Base-by-base conservation (phyloP, 2,797 vertebrate genomes). In the Hydrocynus forskahlii region DNA sequence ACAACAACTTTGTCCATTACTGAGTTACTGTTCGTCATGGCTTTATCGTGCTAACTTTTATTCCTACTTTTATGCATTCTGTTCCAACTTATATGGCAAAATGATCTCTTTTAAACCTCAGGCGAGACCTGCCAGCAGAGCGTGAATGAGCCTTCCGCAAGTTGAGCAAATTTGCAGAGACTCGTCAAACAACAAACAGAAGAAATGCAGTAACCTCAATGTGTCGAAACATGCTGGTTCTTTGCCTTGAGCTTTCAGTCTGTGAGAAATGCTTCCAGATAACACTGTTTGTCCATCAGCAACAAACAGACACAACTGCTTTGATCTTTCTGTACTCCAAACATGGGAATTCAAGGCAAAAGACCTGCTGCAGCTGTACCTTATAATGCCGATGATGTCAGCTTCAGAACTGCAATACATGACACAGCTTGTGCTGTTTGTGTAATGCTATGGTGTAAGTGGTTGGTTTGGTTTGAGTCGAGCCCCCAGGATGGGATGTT, bases 81-180 rank as follows among this genome's bases (percentile, higher is more conserved):
- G 10, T 17, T 73, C 7, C 14, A 80, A 35, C 5, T 23, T n/a
- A 55, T 21, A 72, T 16, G 29, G 14, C 16, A 66, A 25, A 35
- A 55, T 80, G 5, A 72, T 38, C 21, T 66, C 16, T 5, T 38
- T 66, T 17, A 25, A n/a, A 16, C 66, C 23, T 12, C 35, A 73
- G 13, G 59, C 45, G 9, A 7, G 29, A 16, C 1, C 16, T 76
- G 45, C 38, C 73, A 2, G 76, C 89, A 88, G 89, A 86, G 86
- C 87, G 86, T 86, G 68, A 84, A 64, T 89, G 86, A 88, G 87
- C 78, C 88, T 89, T 80, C 66, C 38, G 17, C 55, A 81, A 71
- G 85, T 72, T 81, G 86, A 91, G 86, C 71, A 86, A 88, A 89
- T 91, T 84, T 88, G 71, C 86, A 38, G 68, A 57, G 45, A 16